Evolutionary conservation across 2,888 invertebrate species (phyloP), one percentile per base, ranked within the genome.

Genomic region (Gortyna flavago): DNA sequence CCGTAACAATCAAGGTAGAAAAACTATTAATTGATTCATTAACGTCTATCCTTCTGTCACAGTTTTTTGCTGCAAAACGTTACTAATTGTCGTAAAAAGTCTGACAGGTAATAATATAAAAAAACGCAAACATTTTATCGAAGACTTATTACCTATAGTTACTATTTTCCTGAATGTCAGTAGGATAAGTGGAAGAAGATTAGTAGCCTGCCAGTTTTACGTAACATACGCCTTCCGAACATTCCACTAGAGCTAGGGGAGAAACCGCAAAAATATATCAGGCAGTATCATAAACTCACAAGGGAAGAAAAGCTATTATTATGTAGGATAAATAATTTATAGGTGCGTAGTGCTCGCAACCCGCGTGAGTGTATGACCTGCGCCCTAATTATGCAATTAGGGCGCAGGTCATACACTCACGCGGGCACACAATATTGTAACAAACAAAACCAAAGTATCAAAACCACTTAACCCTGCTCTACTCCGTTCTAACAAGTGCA

Each of bases 271-370:
- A 72, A 25, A 71, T 77, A 80, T 57, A 61, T 35, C 48, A 61
- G 54, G 18, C 44, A 18, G 38, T 79, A 83, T 70, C 77, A 80
- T 85, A 85, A 85, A 83, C 72, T 74, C 64, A 77, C 69, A 8
- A 11, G 35, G 29, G 70, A 59, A 61, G 29, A 41, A 51, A 62
- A 66, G 69, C 61, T 67, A 65, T 65, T 77, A 68, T 41, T 59
- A 9, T 57, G 1, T 18, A 61, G 35, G n/a, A 59, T 62, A 78
- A 48, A 66, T 75, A 51, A 51, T 51, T 54, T 54, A 54, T 54
- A 54, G 25, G 25, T 48, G 48, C 21, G 48, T 54, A 25, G 54
- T 54, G 25, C 54, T 54, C 21, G 51, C 51, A 54, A 54, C 54
- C 54, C 25, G 25, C 25, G 54, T 25, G 9, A 8, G 21, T 54